Evolutionary conservation across 2,113 vertebrate genomes (phyloP), one percentile per base, ranked within the genome.

Genomic region (Budorcas taxicolor): DNA sequence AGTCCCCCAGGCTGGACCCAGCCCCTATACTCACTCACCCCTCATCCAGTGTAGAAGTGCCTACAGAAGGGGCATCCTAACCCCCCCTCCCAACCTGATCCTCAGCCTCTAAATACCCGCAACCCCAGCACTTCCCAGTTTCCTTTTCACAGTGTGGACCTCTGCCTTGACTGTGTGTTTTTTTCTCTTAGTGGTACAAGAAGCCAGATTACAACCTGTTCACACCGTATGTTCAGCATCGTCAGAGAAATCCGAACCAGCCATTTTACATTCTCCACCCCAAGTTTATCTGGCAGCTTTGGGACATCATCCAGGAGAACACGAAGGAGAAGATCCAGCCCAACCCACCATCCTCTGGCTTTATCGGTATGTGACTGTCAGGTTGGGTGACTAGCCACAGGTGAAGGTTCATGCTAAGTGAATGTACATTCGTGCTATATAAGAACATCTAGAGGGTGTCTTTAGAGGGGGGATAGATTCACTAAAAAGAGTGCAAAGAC

Each of bases 151-250:
- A 17, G 7, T 29, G 12, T 71, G 27, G 23, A 3, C 36, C n/a
- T 62, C 76, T 86, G 21, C 3, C 31, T 60, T 84, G 67, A 96
- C 29, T 43, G 3, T 17, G 31, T 95, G 91, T 52, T 95, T 58
- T 67, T 94, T 57, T 55, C n/a, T 87, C 8, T 12, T 95, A 99
- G 99, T 99, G 99, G 99, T 99, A 99, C 87, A 98, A 98, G 98
- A 99, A 99, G 84, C 99, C 99, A 17, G 99, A 99, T 98, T 99
- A 99, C 98, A 99, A 99, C 98, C 99, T 99, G 80, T 99, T 99
- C 97, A 99, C 99, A 7, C 99, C 99, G 0, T 99, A 99, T 0
- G 98, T 99, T 94, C 98, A 99, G 97, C 99, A 99, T 97, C 99
- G 99, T 83, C 99, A 98, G 97, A 99, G 96, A 97, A 99, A 99